phyloP scores from a whole-genome alignment of 2,797 vertebrate species.

The Anabas testudineus region DNA sequence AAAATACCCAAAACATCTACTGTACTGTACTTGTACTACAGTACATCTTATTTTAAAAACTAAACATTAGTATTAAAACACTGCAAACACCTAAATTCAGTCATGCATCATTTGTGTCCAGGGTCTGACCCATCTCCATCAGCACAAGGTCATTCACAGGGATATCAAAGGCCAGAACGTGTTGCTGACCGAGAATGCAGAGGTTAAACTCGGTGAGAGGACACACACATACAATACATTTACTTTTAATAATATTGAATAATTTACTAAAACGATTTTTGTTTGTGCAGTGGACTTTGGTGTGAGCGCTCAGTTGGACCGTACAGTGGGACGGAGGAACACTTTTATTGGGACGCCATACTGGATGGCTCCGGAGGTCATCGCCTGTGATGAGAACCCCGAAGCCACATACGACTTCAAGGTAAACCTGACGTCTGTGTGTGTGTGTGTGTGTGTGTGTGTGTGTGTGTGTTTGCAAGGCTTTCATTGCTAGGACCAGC shows the following conservation, averaged over 20 bases:
- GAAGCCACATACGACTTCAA: constrained; percentile 99
- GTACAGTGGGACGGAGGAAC: constrained; percentile 95
- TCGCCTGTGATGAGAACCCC: constrained; percentile 97
- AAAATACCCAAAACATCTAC: no score
- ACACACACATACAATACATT: neutral
- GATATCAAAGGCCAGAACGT: constrained; percentile 99
- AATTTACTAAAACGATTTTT: neutral
- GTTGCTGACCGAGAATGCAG: constrained; percentile 95
- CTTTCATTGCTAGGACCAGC: no score
- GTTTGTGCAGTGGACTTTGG: constrained; percentile 92
- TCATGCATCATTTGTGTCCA: constrained; percentile 56
- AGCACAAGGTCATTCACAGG: constrained; percentile 98
- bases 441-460: neutral
- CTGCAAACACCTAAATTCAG: neutral
- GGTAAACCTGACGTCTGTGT: constrained; percentile 76
- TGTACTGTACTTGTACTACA: no score
- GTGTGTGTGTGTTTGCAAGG: no score
- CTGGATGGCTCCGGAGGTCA: constrained; percentile 99
- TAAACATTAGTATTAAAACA: no score
- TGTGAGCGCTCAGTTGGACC: constrained; percentile 95
- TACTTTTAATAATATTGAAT: neutral
- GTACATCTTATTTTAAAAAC: no score
- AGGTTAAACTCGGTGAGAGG: constrained; percentile 94
- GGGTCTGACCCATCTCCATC: constrained; percentile 98
- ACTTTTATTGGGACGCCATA: constrained; percentile 98